phyloP scores from a whole-genome alignment of 2,888 invertebrate species.

The Amphipyra tragopoginis region DNA sequence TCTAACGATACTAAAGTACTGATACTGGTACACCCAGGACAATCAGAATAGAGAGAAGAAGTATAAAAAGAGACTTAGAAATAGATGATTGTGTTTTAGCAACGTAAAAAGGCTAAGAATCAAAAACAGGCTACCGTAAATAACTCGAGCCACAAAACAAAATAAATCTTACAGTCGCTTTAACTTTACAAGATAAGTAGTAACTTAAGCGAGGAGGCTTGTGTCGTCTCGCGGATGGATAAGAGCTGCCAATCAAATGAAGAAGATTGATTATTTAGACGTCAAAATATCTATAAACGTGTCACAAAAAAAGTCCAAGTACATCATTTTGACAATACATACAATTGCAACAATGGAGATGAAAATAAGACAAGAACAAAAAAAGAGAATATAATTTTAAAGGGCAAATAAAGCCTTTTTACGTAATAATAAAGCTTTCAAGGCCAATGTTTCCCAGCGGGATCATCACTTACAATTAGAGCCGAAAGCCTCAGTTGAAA shows the following conservation, averaged over 20 bases:
- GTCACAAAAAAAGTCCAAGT: background rate
- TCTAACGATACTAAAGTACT: too few relatives aligned
- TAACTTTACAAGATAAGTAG: slow-evolving; percentile 2
- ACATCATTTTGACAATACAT: background rate
- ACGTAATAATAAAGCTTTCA: background rate
- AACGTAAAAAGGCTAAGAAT: too few relatives aligned
- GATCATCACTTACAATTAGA: slow-evolving; percentile 27
- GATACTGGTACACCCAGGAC: too few relatives aligned
- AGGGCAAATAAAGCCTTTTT: background rate
- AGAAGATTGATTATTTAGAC: slow-evolving; percentile 32
- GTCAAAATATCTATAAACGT: slow-evolving; percentile 2
- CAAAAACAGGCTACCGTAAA: too few relatives aligned
- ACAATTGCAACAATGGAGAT: background rate
- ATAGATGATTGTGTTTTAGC: too few relatives aligned
- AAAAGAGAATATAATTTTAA: background rate
- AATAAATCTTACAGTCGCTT: slow-evolving; percentile 6
- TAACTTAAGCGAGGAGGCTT: slow-evolving; percentile 9
- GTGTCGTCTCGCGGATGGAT: background rate
- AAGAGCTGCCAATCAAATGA: slow-evolving; percentile 23
- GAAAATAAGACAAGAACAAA: background rate
- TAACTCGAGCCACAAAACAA: too few relatives aligned
- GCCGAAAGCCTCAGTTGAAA: too few relatives aligned
- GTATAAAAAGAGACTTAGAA: too few relatives aligned
- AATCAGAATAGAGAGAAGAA: too few relatives aligned
- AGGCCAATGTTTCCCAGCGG: slow-evolving; percentile 15